Evolutionary conservation across 2,113 vertebrate species (phyloP).

Genomic region (Garra rufa): DNA sequence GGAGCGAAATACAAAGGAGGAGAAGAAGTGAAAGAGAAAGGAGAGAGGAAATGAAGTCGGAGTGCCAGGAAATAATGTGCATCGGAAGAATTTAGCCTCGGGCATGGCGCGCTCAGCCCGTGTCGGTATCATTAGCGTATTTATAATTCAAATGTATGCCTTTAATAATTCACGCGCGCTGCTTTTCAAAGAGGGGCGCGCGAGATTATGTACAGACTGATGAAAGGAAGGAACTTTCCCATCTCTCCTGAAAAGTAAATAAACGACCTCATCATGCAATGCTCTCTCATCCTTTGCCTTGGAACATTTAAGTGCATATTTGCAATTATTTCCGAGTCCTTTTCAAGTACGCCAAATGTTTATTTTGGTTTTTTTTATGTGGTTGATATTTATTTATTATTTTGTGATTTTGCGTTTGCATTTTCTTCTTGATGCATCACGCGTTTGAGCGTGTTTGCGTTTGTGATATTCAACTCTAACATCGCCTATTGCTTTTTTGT

Average conservation of each 20-base stretch:
- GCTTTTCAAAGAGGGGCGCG: constrained; percentile 65
- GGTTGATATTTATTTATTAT: constrained; percentile 14
- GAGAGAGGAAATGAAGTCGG: constrained; percentile 54
- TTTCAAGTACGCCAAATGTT: constrained; percentile 1
- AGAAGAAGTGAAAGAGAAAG: constrained; percentile 64
- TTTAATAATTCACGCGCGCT: constrained; percentile 71
- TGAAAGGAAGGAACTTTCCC: constrained; percentile 47
- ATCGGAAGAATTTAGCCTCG: constrained; percentile 64
- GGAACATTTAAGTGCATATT: constrained; percentile 25
- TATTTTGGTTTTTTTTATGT: constrained; percentile 26
- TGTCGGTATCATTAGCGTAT: constrained; percentile 70
- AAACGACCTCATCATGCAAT: constrained; percentile 14
- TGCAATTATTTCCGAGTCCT: background rate
- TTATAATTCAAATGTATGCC: constrained; percentile 73
- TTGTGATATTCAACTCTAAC: background rate
- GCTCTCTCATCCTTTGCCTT: constrained; percentile 10
- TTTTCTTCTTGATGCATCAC: background rate
- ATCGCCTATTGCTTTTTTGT: background rate
- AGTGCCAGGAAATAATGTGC: constrained; percentile 68
- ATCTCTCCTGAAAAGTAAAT: constrained; percentile 44
- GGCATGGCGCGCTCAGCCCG: constrained; percentile 67
- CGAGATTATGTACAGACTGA: constrained; percentile 49
- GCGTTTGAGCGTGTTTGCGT: constrained; percentile 17
- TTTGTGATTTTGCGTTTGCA: background rate
- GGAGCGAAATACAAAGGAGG: constrained; percentile 36